Evolutionary conservation across 2,888 invertebrate species (phyloP), one percentile per base, ranked within the genome.

Genomic region (Alsophila aescularia): DNA sequence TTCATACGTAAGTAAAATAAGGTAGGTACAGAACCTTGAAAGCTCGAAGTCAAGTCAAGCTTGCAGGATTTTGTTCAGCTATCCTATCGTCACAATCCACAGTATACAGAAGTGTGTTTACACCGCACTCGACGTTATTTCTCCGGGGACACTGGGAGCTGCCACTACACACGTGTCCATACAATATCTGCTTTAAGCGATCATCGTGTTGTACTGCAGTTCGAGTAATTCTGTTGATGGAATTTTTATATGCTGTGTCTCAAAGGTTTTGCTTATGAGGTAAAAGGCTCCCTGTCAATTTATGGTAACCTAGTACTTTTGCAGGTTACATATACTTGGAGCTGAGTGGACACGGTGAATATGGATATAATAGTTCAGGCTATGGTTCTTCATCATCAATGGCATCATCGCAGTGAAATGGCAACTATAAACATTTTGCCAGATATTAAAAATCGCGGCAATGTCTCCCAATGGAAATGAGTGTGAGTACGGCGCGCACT

Each of bases 401-500:
- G 5, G 24, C 24, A 24, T 24, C 18, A n/a, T n/a, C n/a, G n/a
- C n/a, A n/a, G n/a, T n/a, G n/a, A n/a, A n/a, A n/a, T n/a, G n/a
- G 7, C 4, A 27, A 27, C 27, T 27, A 9, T 5, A 27, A 27
- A 9, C 27, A 27, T 27, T 9, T n/a, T n/a, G 31, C 2, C 36
- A 10, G 12, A 10, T n/a, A 6, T 37, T 18, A 9, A 37, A 12
- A 12, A 12, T 10, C 10, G 9, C 7, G 24, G 8, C 6, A 27
- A 2, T 9, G 9, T 27, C 10, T 60, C 60, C 57, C 60, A 0
- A 36, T 48, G 60, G 60, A 60, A 60, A 60, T 60, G 24, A 60
- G 21, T 48, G 47, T 48, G 53, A 60, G 60, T 60, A 48, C 47
- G 48, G 7, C 6, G 47, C 41, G 41, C 12, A 44, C 32, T 52